Evolutionary conservation across 1,140 invertebrate genomes (phyloP).

Genomic region (Caerostris darwini): DNA sequence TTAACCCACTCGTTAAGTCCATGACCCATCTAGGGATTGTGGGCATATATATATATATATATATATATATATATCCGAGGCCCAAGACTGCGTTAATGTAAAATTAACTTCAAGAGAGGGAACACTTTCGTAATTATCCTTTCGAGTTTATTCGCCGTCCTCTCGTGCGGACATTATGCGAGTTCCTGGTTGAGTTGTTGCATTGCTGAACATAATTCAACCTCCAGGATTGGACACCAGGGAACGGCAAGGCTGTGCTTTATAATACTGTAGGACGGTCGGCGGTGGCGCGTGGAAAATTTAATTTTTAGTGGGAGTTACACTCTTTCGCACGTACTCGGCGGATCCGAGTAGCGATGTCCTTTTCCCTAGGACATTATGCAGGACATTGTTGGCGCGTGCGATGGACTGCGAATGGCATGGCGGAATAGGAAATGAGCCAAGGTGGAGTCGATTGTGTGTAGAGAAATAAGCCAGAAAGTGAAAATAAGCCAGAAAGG

Average conservation of each 20-base stretch:
- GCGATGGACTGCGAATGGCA: not conserved
- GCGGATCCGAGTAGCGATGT: not conserved
- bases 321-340: not conserved
- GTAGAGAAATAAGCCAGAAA: too few relatives aligned
- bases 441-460: not conserved
- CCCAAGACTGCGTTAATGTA: not conserved
- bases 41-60: not conserved
- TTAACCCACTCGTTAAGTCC: too few relatives aligned
- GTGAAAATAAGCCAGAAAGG: too few relatives aligned
- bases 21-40: not conserved
- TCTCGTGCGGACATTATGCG: slow-evolving; percentile 15
- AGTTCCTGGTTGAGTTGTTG: not conserved
- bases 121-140: slow-evolving; percentile 20
- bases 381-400: not conserved
- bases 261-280: not conserved
- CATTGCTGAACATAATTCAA: slow-evolving; percentile 27
- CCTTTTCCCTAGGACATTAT: not conserved
- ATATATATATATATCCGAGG: not conserved
- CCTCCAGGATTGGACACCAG: slow-evolving; percentile 28
- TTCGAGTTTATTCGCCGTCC: not conserved
- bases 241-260: not conserved
- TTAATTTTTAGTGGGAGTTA: not conserved
- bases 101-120: slow-evolving; percentile 31
- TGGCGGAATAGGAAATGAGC: not conserved
- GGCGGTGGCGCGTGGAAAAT: not conserved